A percentile compares a stretch with the other conserved stretches of the same genome.
phyloP scores from a whole-genome alignment of 2,113 vertebrate genomes.

The Embiotoca jacksoni region DNA sequence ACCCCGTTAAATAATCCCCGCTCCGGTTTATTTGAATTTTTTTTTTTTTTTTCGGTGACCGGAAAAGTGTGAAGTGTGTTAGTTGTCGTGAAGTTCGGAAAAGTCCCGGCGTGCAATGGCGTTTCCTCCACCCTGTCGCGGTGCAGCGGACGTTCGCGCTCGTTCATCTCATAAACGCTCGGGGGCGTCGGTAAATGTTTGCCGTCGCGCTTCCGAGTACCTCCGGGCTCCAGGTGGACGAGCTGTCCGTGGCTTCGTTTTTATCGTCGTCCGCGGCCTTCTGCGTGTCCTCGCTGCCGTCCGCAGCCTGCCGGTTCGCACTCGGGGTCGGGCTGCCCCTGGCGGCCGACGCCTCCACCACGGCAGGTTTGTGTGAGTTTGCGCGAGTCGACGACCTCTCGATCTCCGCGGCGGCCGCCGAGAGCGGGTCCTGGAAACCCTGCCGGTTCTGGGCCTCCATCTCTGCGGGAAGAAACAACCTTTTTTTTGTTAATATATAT shows the following conservation, averaged over 20 bases:
- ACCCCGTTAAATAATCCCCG: constrained; percentile 8
- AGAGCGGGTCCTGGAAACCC: constrained; percentile 83
- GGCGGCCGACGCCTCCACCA: constrained; percentile 24
- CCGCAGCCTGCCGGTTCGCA: constrained; percentile 61
- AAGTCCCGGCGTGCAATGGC: too few relatives aligned
- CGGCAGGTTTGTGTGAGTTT: constrained; percentile 62
- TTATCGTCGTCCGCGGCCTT: constrained; percentile 76
- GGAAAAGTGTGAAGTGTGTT: too few relatives aligned
- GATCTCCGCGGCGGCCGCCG: constrained; percentile 31
- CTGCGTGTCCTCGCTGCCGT: constrained; percentile 81
- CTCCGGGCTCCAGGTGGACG: constrained; percentile 91
- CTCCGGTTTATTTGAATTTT: too few relatives aligned
- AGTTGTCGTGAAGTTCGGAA: too few relatives aligned
- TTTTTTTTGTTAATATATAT: too few relatives aligned
- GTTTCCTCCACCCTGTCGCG: too few relatives aligned
- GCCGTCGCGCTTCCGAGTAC: constrained; percentile 72
- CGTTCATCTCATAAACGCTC: too few relatives aligned
- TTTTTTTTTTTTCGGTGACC: too few relatives aligned
- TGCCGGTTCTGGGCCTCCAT: constrained; percentile 79
- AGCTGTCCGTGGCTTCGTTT: constrained; percentile 86
- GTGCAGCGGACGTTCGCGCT: too few relatives aligned
- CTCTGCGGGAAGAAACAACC: constrained; percentile 72
- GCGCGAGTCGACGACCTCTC: constrained; percentile 64
- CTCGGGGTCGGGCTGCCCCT: constrained; percentile 44
- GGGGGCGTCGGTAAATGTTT: too few relatives aligned